Evolutionary conservation across 2,113 vertebrate genomes (phyloP).

Genomic region (Petroica traversi): DNA sequence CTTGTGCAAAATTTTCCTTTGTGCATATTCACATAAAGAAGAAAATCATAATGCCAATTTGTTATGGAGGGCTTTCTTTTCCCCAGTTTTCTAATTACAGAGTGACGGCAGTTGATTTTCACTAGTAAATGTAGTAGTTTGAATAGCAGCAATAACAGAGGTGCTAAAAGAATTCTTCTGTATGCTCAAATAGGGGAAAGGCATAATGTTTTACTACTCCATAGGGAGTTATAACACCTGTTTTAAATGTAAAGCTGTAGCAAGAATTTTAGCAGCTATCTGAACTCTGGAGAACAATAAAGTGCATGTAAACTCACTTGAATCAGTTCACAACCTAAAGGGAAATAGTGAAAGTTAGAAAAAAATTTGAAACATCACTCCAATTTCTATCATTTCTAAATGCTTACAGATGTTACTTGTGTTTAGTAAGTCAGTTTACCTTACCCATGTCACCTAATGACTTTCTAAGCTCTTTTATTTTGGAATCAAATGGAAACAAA

Average conservation of each 20-base stretch:
- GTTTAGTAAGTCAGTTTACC: background rate
- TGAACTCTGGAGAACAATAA: conserved; percentile 51
- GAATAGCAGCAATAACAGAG: background rate
- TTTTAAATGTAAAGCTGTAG: conserved; percentile 38
- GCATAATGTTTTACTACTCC: conserved; percentile 9
- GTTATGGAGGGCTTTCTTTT: background rate
- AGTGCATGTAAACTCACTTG: conserved; percentile 19
- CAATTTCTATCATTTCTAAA: background rate
- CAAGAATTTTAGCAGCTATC: background rate
- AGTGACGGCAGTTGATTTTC: background rate
- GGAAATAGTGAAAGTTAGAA: background rate
- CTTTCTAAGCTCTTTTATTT: background rate
- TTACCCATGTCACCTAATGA: background rate
- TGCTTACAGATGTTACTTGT: background rate
- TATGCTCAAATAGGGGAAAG: background rate
- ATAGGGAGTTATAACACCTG: background rate
- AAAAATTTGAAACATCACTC: background rate
- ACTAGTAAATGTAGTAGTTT: background rate
- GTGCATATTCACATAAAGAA: background rate
- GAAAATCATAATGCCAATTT: background rate
- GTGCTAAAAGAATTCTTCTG: conserved; percentile 16
- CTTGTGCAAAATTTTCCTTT: background rate
- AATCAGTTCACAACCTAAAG: conserved; percentile 42
- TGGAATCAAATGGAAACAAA: background rate
- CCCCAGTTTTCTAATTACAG: background rate